Evolutionary conservation across 2,888 invertebrate species (phyloP), one percentile per base, ranked within the genome.

Genomic region (Caenorhabditis angaria): DNA sequence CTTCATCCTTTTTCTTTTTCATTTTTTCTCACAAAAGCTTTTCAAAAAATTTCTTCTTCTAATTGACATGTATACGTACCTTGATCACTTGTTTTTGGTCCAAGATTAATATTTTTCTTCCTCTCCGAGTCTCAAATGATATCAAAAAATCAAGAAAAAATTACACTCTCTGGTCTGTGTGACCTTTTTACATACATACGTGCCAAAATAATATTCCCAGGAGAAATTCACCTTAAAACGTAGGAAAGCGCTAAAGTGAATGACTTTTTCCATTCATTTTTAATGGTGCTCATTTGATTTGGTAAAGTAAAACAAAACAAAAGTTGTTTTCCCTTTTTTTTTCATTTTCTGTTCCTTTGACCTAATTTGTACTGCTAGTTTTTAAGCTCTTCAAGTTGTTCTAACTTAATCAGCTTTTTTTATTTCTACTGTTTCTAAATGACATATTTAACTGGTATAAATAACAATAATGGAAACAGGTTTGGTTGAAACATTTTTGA

Each of bases 181-280:
- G n/a, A n/a, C n/a, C n/a, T n/a, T n/a, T n/a, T n/a, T n/a, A n/a
- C n/a, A n/a, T n/a, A n/a, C n/a, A n/a, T 41, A 41, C 41, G 41
- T 41, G 41, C 18, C 41, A 41, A 41, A 41, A 18, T 41, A 12
- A 3, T 41, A 41, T 14, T 41, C 41, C 41, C 41, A 41, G 14
- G 41, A 41, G 41, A 41, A 41, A 41, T 41, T 41, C 41, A 41
- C 41, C 41, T 41, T 41, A 41, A 41, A 41, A 41, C 41, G 41
- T 41, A 41, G 18, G 5, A 18, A 18, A 18, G 41, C 18, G 41
- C 8, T 41, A 41, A 12, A 41, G 2, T 18, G 10, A 41, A 41
- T 41, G 41, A 41, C 8, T 41, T 41, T n/a, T 41, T 41, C 41
- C 41, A 41, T 41, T 41, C 41, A 41, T 41, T 41, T 41, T 41